phyloP scores from a whole-genome alignment of 2,113 vertebrate species.

The Anarhynchus alexandrinus region DNA sequence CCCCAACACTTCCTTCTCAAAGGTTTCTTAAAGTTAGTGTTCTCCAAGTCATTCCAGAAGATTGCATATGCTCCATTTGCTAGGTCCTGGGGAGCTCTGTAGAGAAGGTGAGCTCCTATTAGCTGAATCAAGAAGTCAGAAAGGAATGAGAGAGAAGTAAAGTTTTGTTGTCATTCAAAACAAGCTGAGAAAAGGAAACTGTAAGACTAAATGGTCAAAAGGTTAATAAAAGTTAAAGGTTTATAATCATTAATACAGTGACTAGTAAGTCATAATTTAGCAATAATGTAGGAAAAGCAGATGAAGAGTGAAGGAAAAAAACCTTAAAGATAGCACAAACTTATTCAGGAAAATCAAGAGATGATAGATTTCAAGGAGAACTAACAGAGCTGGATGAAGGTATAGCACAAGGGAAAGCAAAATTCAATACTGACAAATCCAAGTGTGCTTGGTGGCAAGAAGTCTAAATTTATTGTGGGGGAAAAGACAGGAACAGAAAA shows the following conservation, averaged over 20 bases:
- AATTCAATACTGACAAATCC: neutral
- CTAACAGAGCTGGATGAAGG: neutral
- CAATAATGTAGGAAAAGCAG: neutral
- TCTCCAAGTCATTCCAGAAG: neutral
- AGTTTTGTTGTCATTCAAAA: neutral
- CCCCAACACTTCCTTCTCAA: neutral
- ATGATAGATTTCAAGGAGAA: neutral
- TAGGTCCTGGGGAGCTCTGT: neutral
- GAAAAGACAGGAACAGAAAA: neutral
- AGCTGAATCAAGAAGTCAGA: neutral
- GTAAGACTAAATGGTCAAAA: neutral
- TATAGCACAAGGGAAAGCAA: neutral
- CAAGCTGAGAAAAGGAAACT: neutral
- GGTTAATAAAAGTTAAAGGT: neutral
- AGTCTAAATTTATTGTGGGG: neutral
- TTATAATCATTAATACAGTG: neutral
- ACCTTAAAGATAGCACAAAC: neutral
- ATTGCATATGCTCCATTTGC: neutral
- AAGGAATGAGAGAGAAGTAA: neutral
- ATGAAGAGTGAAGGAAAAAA: neutral
- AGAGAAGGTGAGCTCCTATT: neutral
- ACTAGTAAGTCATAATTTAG: neutral
- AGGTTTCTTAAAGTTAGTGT: neutral
- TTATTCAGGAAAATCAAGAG: neutral
- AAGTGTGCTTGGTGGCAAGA: neutral